Base-by-base conservation (phyloP, 2,888 invertebrate genomes). In the Melinaea menophilus region DNA sequence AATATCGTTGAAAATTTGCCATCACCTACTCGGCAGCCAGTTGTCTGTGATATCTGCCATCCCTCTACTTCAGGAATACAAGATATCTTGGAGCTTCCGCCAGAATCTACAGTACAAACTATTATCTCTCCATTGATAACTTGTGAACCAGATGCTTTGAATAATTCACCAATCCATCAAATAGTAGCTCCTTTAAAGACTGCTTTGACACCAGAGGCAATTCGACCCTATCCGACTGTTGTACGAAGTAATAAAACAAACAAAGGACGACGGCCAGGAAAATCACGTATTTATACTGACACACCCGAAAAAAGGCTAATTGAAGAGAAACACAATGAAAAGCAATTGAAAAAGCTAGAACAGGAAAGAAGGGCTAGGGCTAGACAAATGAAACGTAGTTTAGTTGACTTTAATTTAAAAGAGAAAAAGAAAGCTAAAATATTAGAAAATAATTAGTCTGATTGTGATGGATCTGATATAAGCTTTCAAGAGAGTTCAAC, bases 281-380 rank as follows among this genome's bases (percentile, higher is more conserved):
- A 61, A 61, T 55, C 61, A 55, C 61, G 61, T 46, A 61, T 61
- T 55, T 61, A 61, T 61, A 61, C 54, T 41, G 61, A 55, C 47
- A 61, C 61, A 61, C 61, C 61, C 56, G 61, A 61, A 56, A 56
- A 56, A 55, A 61, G 22, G 55, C 33, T 59, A 34, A 59, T 59
- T 54, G 59, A 59, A 59, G 59, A 59, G 54, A 59, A 59, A 51
- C 54, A 59, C 51, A 59, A 54, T 54, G 54, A 59, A 48, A 58
- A 56, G 56, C 56, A 56, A 56, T 56, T 56, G 56, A 56, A 56
- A 56, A 56, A 45, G 56, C 45, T 41, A 45, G 56, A 56, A 47
- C 58, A 58, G 48, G 58, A 58, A 58, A 46, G 58, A 48, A 58
- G 48, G 48, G 22, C 58, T 13, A 58, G 48, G 58, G 51, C 48